Conservation (phyloP, 2,797 vertebrate genomes). For the Halcyon leucocephala region DNA sequence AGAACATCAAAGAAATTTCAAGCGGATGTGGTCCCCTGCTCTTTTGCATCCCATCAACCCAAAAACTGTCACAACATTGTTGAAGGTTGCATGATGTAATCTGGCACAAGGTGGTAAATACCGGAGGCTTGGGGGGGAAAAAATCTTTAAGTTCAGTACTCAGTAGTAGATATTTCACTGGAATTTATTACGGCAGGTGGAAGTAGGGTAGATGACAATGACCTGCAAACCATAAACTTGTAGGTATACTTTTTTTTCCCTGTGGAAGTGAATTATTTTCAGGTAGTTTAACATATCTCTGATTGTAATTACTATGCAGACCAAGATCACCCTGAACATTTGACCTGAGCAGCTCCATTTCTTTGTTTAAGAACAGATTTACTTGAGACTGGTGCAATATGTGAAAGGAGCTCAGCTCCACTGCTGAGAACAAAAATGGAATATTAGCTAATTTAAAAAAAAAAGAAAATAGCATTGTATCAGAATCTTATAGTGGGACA, state of each 20-base stretch:
- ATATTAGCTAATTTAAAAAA: background rate
- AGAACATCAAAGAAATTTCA: conserved; percentile 23
- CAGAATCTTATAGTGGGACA: conserved; percentile 1
- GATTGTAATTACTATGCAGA: conserved; percentile 59
- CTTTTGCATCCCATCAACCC: background rate
- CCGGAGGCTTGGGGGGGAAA: background rate
- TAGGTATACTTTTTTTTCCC: background rate
- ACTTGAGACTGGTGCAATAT: conserved; percentile 28
- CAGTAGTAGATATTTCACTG: conserved; percentile 63
- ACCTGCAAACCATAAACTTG: conserved; percentile 67
- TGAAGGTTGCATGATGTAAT: conserved; percentile 51
- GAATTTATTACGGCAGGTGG: conserved; percentile 56
- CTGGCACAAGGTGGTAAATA: conserved; percentile 30
- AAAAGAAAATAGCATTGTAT: background rate
- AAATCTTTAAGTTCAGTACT: conserved; percentile 30
- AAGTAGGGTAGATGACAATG: conserved; percentile 47
- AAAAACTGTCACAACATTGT: background rate
- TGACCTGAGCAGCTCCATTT: conserved; percentile 20
- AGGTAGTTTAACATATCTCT: conserved; percentile 64
- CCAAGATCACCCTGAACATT: conserved; percentile 41
- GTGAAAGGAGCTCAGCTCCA: background rate
- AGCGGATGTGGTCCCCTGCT: background rate
- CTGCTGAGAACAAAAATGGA: conserved; percentile 42
- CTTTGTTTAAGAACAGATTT: conserved; percentile 59
- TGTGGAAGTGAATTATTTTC: conserved; percentile 64